Evolutionary conservation across 2,888 invertebrate species (phyloP), one percentile per base, ranked within the genome.

Genomic region (Prenolepis imparis): DNA sequence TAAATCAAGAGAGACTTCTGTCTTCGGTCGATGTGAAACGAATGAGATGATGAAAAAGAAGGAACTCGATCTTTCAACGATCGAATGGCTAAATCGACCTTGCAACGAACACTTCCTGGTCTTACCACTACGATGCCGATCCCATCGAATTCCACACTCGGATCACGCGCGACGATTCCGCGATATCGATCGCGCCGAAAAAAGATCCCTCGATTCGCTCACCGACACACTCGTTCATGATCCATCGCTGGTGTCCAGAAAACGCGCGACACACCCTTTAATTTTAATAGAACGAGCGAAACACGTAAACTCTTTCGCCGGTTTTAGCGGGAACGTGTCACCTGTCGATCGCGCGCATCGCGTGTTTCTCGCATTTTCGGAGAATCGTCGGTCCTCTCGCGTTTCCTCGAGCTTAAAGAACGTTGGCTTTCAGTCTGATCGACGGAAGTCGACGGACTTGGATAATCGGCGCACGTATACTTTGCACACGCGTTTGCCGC

Each of bases 341-440:
- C 66, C 68, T 78, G 70, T 78, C 72, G 89, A 87, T 73, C 61
- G 83, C 77, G 24, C 74, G 41, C 80, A 84, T 87, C 80, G 61
- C 82, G 82, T 59, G 70, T 44, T 61, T 24, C 59, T 78, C 21
- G 70, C 67, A 67, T 67, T 28, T 55, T 67, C 67, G 28, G 15
- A 57, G n/a, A 48, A 28, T 18, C 39, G 15, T 11, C n/a, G n/a
- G n/a, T n/a, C n/a, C n/a, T n/a, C 24, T 11, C 68, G 41, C 83
- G 64, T n/a, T 21, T 28, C 28, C 28, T 28, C 64, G n/a, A 73
- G 32, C 55, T 1, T 48, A 6, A 3, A 63, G 12, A 48, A 24
- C 48, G 12, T 61, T 18, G n/a, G 48, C 15, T 28, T 3, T 28
- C 28, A 28, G 28, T 28, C n/a, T n/a, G n/a, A n/a, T n/a, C n/a